These are phyloP conservation scores for Alaudala cheleensis DNA, from an alignment of 2,113 vertebrate species.

Conservation along the genomic window DNA sequence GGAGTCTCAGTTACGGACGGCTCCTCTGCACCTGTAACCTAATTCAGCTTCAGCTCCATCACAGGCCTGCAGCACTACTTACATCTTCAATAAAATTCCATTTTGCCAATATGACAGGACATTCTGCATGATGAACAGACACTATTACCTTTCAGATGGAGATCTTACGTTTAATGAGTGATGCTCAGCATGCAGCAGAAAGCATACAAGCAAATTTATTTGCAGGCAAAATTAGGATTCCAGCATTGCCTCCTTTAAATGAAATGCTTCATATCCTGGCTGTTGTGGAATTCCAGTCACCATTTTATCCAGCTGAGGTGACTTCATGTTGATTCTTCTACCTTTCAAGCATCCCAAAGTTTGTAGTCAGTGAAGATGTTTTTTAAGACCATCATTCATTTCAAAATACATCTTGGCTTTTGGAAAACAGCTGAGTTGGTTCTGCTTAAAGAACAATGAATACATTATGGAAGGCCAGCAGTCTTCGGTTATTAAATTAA, in stretches of 20 bases:
- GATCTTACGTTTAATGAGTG: background rate
- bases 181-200: background rate
- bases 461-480: background rate
- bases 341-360: background rate
- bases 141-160: conserved; percentile 5
- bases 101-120: background rate
- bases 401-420: background rate
- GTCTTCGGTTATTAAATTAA: conserved; percentile 5
- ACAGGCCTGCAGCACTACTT: background rate
- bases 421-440: background rate
- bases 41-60: conserved; percentile 30
- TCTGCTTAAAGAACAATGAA: background rate
- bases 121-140: background rate
- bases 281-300: background rate
- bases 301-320: background rate
- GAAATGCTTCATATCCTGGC: background rate
- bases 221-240: background rate
- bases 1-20: background rate
- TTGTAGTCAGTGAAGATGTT: background rate
- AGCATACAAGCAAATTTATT: background rate
- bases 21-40: background rate
- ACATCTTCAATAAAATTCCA: conserved; percentile 23
- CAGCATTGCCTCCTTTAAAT: background rate
- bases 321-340: background rate
- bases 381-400: background rate